Conservation (phyloP, 2,888 invertebrate species). For the Endotricha flammealis region DNA sequence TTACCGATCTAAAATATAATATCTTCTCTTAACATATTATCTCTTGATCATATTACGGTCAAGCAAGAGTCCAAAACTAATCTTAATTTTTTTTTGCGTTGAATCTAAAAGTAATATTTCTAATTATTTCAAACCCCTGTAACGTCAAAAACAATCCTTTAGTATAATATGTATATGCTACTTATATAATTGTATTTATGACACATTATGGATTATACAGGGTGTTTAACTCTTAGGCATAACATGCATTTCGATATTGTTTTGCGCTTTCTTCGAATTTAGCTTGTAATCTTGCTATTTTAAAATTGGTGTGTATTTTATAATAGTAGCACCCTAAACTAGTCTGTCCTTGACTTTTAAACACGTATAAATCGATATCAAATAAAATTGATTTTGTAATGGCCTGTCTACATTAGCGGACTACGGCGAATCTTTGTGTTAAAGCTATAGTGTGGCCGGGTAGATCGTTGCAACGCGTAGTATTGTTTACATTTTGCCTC, state of each 20-base stretch:
- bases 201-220: constrained; percentile 71
- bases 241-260: constrained; percentile 38
- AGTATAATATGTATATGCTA: constrained; percentile 20
- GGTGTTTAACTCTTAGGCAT: constrained; percentile 70
- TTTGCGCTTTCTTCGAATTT: constrained; percentile 30
- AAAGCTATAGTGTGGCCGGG: too few relatives aligned
- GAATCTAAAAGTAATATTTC: too few relatives aligned
- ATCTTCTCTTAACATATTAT: too few relatives aligned
- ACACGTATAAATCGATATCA: not conserved
- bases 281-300: constrained; percentile 29
- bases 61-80: too few relatives aligned
- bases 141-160: not conserved
- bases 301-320: constrained; percentile 29
- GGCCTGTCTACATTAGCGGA: too few relatives aligned
- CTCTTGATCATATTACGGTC: too few relatives aligned
- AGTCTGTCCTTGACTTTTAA: constrained; percentile 4
- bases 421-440: too few relatives aligned
- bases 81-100: too few relatives aligned
- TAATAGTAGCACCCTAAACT: constrained; percentile 13
- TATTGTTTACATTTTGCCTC: too few relatives aligned
- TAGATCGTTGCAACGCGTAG: too few relatives aligned
- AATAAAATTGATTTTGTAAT: too few relatives aligned
- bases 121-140: constrained; percentile 3
- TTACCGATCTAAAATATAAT: too few relatives aligned
- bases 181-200: constrained; percentile 43